Evolutionary conservation across 1,140 invertebrate genomes (phyloP), one percentile per base, ranked within the genome.

Genomic region (Tetragonula clypearis): DNA sequence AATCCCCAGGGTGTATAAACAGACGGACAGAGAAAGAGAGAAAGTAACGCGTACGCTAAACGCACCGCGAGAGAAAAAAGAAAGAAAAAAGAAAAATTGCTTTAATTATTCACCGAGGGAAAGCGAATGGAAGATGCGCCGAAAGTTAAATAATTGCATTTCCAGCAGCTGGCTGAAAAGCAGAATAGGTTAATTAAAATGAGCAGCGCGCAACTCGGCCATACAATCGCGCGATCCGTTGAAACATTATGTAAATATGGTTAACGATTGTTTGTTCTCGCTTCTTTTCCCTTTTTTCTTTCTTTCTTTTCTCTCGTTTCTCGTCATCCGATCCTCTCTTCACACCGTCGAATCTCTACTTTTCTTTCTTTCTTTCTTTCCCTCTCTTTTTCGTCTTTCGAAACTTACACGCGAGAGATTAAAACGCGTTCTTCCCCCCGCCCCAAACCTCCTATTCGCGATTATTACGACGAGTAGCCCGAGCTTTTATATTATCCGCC

Each of bases 121-220:
- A 75, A 85, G 60, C 53, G 84, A 75, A 81, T 55, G 84, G 60
- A 85, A 81, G 69, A 85, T 56, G 62, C 53, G 30, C 26, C 78
- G 71, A 81, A 81, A 85, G 60, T 68, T 66, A 85, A 85, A 85
- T 85, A 81, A 85, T 85, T 85, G 35, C 78, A 26, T 65, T 85
- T 55, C 35, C 78, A 30, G n/a, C 26, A n/a, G 49, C 5, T 12
- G 60, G 19, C 49, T 58, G 49, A 69, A 84, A 60, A 69, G 35
- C 62, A 66, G 55, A 80, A 81, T 81, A 41, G 83, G 69, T 80
- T 85, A 85, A 85, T 85, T 85, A 85, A 85, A 81, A 53, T 53
- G 78, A 71, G 65, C 74, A 78, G 74, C 53, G 30, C 23, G 62
- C 17, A 41, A 78, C 73, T 49, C n/a, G 23, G 49, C 21, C 41